Evolutionary conservation across 2,113 vertebrate genomes (phyloP), one percentile per base, ranked within the genome.

Genomic region (Megalops atlanticus): DNA sequence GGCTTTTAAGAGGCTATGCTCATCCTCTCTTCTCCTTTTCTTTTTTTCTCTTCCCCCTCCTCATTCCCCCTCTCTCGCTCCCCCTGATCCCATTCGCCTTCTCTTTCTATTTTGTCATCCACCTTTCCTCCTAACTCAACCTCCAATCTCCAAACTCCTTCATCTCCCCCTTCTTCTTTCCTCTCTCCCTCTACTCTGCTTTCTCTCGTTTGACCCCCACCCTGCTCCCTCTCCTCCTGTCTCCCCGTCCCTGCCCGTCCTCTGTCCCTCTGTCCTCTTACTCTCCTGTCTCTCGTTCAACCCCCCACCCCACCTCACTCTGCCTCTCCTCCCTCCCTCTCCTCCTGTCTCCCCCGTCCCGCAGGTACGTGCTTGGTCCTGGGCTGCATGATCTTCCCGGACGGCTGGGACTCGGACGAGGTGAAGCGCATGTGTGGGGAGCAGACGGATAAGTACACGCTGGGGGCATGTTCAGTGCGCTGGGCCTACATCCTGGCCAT

Each of bases 311-410:
- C 16, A 35, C 31, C 38, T n/a, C 40, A 35, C 35, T 43, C 21
- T 3, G 4, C 40, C 38, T 21, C 49, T 8, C 21, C 45, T 35
- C 78, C 31, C 39, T 71, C 27, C 39, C 27, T 8, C 16, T 18
- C 43, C n/a, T 35, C 35, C 18, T n/a, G 36, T 21, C 10, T 27
- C 39, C 21, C 33, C n/a, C 24, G 6, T 87, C 81, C 87, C 85
- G 78, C 92, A 99, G 98, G 97, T 88, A 96, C 95, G 39, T 97
- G 97, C 91, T 96, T 99, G 90, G 95, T 99, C 71, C 95, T 99
- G 89, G 98, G 98, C 86, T 99, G 98, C 90, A 96, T 99, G 96
- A 99, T 99, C 93, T 99, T 98, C 91, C 98, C 98, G 6, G 98
- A 99, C 76, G 98, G 98, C 90, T 99, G 98, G 98, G 98, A 99